A percentile compares a stretch with the other conserved stretches of the same genome.
Conservation (phyloP, 1,140 invertebrate genomes). For the Procambarus clarkii region DNA sequence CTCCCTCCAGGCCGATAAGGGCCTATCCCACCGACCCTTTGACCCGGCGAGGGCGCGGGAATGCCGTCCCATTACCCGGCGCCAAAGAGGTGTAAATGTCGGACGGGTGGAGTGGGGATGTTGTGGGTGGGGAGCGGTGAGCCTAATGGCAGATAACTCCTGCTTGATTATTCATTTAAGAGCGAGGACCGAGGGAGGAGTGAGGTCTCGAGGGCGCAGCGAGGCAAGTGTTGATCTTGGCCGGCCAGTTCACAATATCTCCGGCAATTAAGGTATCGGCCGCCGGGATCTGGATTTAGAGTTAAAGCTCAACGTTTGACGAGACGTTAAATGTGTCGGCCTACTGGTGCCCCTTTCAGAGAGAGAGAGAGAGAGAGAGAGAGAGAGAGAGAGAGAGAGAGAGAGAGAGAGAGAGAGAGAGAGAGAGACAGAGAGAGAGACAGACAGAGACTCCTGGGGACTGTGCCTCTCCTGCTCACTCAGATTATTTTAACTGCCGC, state of each 20-base stretch:
- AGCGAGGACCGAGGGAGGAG: slow-evolving; percentile 6
- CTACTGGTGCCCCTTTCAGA: too few species aligned
- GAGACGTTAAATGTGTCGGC: not conserved
- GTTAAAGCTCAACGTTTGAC: not conserved
- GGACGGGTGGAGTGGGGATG: not conserved
- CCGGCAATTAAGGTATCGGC: slow-evolving; percentile 31
- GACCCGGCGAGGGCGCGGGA: not conserved
- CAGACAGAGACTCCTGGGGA: too few species aligned
- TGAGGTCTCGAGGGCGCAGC: not conserved
- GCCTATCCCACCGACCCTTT: slow-evolving; percentile 26
- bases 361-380: not conserved
- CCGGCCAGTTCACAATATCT: not conserved
- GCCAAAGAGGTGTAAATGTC: not conserved
- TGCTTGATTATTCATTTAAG: slow-evolving; percentile 52
- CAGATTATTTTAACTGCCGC: not conserved
- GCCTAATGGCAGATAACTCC: slow-evolving; percentile 36
- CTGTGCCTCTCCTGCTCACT: not conserved
- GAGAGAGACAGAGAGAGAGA: not conserved
- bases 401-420: slow-evolving; percentile 24
- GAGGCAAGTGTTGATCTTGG: not conserved
- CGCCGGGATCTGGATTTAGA: not conserved
- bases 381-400: slow-evolving; percentile 8
- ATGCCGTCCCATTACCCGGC: not conserved
- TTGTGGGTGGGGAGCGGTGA: not conserved
- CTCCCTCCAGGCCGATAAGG: not conserved